Evolutionary conservation across 2,797 vertebrate genomes (phyloP), one percentile per base, ranked within the genome.

Genomic region (Bradypodion pumilum): DNA sequence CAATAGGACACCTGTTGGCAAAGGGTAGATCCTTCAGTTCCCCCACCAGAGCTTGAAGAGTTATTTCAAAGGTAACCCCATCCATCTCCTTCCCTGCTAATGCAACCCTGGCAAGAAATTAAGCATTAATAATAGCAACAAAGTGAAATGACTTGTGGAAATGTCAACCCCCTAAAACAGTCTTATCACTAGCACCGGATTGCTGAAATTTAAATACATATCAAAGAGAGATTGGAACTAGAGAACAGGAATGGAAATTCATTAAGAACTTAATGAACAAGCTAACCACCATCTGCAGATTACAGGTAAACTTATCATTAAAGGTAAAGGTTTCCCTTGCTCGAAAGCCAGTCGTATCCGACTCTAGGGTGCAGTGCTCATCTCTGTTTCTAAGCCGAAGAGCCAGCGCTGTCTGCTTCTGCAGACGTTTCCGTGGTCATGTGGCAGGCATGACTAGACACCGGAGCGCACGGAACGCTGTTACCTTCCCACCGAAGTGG

Each of bases 61-160:
- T 40, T 25, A 10, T 76, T 77, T 63, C 73, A 85, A 77, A 79
- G 73, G 76, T 76, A 77, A 85, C 46, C n/a, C 27, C 32, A n/a
- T 21, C 66, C 37, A 23, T 12, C 15, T 12, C 49, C 5, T 74
- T 49, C 21, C n/a, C 27, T 77, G 46, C 69, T 66, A 56, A 59
- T 74, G 44, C 46, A 40, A 59, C 44, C 65, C 63, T 77, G 27
- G 40, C 32, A 66, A 68, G 40, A 62, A 32, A 73, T 32, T 59
- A 74, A 32, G 29, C 40, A 25, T 46, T 60, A 69, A 65, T 70
- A 81, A 69, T 21, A 70, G 35, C 37, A 46, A 76, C n/a, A 85
- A 66, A 69, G 8, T 5, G 32, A 46, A 37, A 44, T 32, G 5
- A 62, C 32, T 49, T n/a, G 19, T 42, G 44, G 46, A 70, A 76